phyloP scores from a whole-genome alignment of 2,888 invertebrate species.

The Macaria notata region DNA sequence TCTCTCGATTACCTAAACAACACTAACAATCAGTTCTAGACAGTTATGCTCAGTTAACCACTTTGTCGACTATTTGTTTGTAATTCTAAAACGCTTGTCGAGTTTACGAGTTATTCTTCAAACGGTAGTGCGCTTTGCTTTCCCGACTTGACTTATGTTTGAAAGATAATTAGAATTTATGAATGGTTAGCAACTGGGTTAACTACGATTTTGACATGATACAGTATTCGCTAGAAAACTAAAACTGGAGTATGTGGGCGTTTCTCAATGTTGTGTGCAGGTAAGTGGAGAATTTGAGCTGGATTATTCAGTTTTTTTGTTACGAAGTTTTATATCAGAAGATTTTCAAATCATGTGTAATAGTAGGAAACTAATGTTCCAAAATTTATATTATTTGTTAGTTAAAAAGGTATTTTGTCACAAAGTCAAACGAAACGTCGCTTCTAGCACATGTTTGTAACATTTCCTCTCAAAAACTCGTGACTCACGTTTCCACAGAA shows the following conservation, averaged over 20 bases:
- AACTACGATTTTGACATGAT: slow-evolving; percentile 11
- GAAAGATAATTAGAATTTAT: slow-evolving; percentile 19
- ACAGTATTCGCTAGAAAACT: slow-evolving; percentile 2
- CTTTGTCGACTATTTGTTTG: slow-evolving; percentile 39
- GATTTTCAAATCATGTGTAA: too few species aligned
- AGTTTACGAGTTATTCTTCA: slow-evolving; percentile 39
- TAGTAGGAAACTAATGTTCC: too few species aligned
- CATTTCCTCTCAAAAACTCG: slow-evolving; percentile 1
- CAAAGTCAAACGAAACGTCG: too few species aligned
- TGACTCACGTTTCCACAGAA: slow-evolving; percentile 19
- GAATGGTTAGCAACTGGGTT: slow-evolving; percentile 14
- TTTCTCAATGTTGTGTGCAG: background rate
- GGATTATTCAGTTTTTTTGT: too few species aligned
- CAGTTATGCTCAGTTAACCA: slow-evolving; percentile 26
- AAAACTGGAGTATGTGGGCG: background rate
- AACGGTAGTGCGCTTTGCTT: slow-evolving; percentile 31
- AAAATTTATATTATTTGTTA: too few species aligned
- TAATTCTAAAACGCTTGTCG: slow-evolving; percentile 34
- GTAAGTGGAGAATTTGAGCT: too few species aligned
- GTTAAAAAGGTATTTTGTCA: background rate
- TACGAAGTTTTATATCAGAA: too few species aligned
- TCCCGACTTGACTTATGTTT: slow-evolving; percentile 15
- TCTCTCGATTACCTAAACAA: too few species aligned
- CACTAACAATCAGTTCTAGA: too few species aligned
- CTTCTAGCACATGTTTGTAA: background rate